These are phyloP conservation scores for Teleogryllus oceanicus DNA, from an alignment of 2,888 invertebrate genomes.

Conservation along the genomic window DNA sequence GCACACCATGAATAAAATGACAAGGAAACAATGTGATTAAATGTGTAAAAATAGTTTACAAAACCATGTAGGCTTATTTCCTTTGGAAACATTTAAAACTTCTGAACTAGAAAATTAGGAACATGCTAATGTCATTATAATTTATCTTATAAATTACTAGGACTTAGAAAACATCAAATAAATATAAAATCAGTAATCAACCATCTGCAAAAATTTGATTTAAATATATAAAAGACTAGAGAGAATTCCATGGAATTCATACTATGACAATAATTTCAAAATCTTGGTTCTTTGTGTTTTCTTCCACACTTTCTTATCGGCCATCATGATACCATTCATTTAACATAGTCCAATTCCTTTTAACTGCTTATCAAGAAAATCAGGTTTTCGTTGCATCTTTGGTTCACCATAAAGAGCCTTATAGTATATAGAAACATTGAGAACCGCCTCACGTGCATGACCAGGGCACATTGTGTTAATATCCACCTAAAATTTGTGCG, in stretches of 20 bases:
- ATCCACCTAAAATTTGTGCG: not conserved
- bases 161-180: too few relatives aligned
- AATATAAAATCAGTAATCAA: too few relatives aligned
- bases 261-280: too few relatives aligned
- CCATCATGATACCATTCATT: not conserved
- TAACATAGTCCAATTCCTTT: not conserved
- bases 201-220: not conserved
- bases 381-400: slow-evolving; percentile 1
- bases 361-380: not conserved
- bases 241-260: too few relatives aligned
- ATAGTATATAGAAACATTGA: not conserved
- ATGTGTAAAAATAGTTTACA: not conserved
- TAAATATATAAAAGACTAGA: not conserved
- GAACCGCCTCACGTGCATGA: slow-evolving; percentile 5
- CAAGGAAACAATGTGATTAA: not conserved
- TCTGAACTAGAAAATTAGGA: not conserved
- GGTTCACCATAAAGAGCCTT: not conserved
- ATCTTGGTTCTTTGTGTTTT: not conserved
- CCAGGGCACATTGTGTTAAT: slow-evolving; percentile 2
- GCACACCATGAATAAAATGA: not conserved
- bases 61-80: not conserved
- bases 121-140: too few relatives aligned
- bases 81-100: not conserved
- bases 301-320: not conserved
- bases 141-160: too few relatives aligned